Evolutionary conservation across 2,888 invertebrate species (phyloP), one percentile per base, ranked within the genome.

Genomic region (Bellardia pandia): DNA sequence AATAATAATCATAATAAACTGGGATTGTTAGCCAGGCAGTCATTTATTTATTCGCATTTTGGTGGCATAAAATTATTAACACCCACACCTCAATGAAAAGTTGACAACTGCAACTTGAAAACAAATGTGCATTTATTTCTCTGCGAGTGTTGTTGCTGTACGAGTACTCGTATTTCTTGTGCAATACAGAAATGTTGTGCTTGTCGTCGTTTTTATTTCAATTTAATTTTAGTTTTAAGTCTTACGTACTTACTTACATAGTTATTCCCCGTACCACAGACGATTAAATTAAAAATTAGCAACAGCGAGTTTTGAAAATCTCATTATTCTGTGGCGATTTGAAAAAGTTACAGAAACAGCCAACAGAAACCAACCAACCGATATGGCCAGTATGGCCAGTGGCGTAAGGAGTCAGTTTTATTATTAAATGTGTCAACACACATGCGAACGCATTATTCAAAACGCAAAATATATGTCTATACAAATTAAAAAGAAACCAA

Each of bases 361-460:
- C 11, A 23, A 51, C 14, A 33, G 14, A 11, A 66, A 40, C 51
- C 51, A 64, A 66, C 75, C 16, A 48, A 64, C 51, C 30, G 37
- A 37, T 6, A 23, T 6, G 48, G 14, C 16, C 37, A n/a, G 45
- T 30, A 37, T 81, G 56, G 69, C 66, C 58, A 68, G 45, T 75
- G 81, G 74, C 45, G 30, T 48, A 76, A 53, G 33, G 16, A 64
- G 62, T 58, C 62, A 14, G 3, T 53, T 14, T 66, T 76, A 42
- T 74, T 71, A 56, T 71, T 78, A 72, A 74, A 64, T 84, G 64
- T 77, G 78, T 84, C 84, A 84, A 83, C 78, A 74, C 30, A 74
- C 51, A 72, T 85, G 69, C 30, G 40, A 79, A 79, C 84, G 84
- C 78, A 85, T 84, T 62, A 84, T 68, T 78, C 72, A 74, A 84